A percentile compares a stretch with the other conserved stretches of the same genome.
phyloP scores from a whole-genome alignment of 1,140 invertebrate genomes.

The Drosophila kurseongensis region DNA sequence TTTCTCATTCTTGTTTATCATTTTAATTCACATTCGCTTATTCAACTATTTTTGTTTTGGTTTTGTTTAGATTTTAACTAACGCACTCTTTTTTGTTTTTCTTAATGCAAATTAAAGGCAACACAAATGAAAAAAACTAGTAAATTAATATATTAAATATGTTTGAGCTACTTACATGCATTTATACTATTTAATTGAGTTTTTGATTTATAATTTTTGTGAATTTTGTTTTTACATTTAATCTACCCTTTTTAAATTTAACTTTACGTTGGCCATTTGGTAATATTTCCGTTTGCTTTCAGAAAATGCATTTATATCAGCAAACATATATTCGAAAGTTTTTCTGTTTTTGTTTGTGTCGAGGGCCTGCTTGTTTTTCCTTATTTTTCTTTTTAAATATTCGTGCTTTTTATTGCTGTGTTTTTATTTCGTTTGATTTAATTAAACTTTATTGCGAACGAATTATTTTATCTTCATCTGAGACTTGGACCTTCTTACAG shows the following conservation, averaged over 20 bases:
- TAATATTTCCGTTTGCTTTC: constrained; percentile 16
- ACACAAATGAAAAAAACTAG: constrained; percentile 41
- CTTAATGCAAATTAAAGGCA: constrained; percentile 47
- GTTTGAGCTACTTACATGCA: constrained; percentile 76
- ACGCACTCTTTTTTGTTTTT: constrained; percentile 62
- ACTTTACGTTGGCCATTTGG: constrained; percentile 66
- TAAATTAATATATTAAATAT: constrained; percentile 45
- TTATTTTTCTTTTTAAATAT: constrained; percentile 26
- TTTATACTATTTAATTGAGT: constrained; percentile 48
- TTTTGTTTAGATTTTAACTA: constrained; percentile 44
- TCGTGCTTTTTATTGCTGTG: constrained; percentile 48
- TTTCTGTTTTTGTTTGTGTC: constrained; percentile 7
- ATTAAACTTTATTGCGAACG: constrained; percentile 52
- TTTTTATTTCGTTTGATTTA: constrained; percentile 58
- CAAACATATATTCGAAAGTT: constrained; percentile 23
- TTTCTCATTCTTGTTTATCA: constrained; percentile 50
- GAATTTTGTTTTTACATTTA: constrained; percentile 6
- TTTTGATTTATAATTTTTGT: constrained; percentile 37
- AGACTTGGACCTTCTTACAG: constrained; percentile 7
- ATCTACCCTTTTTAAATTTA: constrained; percentile 32
- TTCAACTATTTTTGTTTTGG: constrained; percentile 28
- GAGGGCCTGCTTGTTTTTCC: constrained; percentile 3
- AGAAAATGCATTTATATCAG: constrained; percentile 54
- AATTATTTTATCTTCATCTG: constrained; percentile 18
- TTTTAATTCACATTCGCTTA: constrained; percentile 47